phyloP scores from a whole-genome alignment of 1,140 invertebrate genomes.

The Nylanderia fulva region DNA sequence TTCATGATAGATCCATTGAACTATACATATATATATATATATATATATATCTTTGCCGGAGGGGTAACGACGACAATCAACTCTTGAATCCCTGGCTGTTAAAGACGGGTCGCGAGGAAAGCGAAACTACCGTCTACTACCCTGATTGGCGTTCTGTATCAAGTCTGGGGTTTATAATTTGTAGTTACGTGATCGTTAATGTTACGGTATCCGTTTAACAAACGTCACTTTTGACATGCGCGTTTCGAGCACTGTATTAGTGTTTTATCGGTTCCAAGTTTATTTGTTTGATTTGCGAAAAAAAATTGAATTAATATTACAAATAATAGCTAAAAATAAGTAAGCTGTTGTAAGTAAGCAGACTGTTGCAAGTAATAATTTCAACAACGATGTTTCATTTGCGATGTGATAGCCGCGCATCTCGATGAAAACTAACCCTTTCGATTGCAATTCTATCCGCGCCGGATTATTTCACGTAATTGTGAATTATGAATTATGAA shows the following conservation, averaged over 20 bases:
- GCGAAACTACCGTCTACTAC: slow-evolving; percentile 24
- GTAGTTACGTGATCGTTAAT: background rate
- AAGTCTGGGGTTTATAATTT: slow-evolving; percentile 32
- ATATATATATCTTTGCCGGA: slow-evolving; percentile 7
- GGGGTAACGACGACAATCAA: slow-evolving; percentile 44
- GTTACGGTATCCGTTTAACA: slow-evolving; percentile 25
- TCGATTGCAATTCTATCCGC: slow-evolving; percentile 45
- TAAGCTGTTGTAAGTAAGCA: background rate
- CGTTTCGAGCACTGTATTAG: background rate
- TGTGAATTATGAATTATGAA: slow-evolving; percentile 55
- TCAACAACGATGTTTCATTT: slow-evolving; percentile 12
- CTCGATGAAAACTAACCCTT: slow-evolving; percentile 38
- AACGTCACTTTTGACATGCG: slow-evolving; percentile 7
- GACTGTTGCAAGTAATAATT: background rate
- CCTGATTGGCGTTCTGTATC: slow-evolving; percentile 40
- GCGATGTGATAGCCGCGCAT: background rate
- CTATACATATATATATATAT: too few species aligned
- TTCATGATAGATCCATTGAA: slow-evolving; percentile 44
- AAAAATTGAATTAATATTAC: background rate
- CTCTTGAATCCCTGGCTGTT: slow-evolving; percentile 21
- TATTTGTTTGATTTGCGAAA: slow-evolving; percentile 2
- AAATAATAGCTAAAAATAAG: too few species aligned
- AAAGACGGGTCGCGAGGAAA: slow-evolving; percentile 38
- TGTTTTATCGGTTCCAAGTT: slow-evolving; percentile 10
- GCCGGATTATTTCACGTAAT: slow-evolving; percentile 51